These are phyloP conservation scores for Hystrix cristata DNA, from an alignment of 2,113 vertebrate species.

Conservation along the genomic window DNA sequence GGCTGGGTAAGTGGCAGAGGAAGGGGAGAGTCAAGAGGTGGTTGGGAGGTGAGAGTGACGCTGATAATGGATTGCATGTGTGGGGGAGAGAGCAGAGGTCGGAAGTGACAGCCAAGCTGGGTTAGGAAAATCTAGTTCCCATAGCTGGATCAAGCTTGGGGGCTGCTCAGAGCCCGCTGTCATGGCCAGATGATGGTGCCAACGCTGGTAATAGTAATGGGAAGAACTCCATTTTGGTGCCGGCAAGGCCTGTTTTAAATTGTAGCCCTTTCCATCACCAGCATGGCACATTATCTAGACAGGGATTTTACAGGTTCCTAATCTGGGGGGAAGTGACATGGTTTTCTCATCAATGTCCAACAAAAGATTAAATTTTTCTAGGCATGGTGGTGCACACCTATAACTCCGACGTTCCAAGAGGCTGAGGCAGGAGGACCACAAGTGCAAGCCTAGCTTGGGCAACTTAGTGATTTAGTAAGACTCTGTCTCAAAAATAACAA, in stretches of 20 bases:
- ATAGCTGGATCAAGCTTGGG: background rate
- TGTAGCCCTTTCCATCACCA: background rate
- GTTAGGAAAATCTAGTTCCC: background rate
- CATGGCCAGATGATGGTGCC: background rate
- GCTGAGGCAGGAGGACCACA: background rate
- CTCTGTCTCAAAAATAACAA: background rate
- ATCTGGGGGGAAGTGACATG: background rate
- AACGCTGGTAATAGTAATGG: background rate
- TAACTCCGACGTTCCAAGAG: background rate
- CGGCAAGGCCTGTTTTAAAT: background rate
- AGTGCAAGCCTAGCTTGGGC: background rate
- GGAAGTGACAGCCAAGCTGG: background rate
- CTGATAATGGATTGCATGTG: background rate
- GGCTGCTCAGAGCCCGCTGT: background rate
- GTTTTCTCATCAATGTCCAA: background rate
- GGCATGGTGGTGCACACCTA: background rate
- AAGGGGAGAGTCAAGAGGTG: background rate
- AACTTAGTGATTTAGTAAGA: background rate
- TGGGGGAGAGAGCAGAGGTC: background rate
- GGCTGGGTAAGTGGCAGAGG: background rate
- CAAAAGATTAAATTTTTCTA: background rate
- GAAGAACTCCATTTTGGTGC: background rate
- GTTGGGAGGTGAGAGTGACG: background rate
- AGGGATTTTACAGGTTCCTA: background rate
- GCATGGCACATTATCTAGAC: background rate